Evolutionary conservation across 2,797 vertebrate genomes (phyloP), one percentile per base, ranked within the genome.

Genomic region (Nannoperca australis): DNA sequence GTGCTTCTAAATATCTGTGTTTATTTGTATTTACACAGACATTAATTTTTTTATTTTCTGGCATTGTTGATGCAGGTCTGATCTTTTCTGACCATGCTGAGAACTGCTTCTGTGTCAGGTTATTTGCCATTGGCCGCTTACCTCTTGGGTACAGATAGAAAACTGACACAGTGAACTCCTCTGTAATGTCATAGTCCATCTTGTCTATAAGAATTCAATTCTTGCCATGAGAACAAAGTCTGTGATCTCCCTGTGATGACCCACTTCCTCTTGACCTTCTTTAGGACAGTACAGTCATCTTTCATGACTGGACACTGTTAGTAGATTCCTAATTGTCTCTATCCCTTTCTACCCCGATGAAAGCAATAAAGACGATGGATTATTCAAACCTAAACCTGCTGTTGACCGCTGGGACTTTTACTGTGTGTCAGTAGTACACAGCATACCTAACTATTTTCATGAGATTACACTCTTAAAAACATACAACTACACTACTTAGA

Each of bases 31-130:
- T 70, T 9, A 3, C 15, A 45, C 7, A 34, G 30, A 36, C n/a
- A 22, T 60, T 60, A 27, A 27, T 34, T 30, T 27, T 27, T 27
- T 27, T 27, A 3, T 24, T 32, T 30, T 50, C 30, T 13, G 6
- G 6, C 38, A 15, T 70, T 66, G 71, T 24, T 53, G 34, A 20
- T 34, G 36, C 51, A 73, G 61, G 59, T 24, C 3, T 3, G 30
- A 45, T 67, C 40, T n/a, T 58, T 34, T 55, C n/a, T 54, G 78
- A 69, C 17, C 22, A 9, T n/a, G 24, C 17, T 59, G n/a, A 50
- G 17, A 18, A 4, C 54, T 44, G 50, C 15, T 3, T 42, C 5
- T 36, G 47, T 75, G 11, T 58, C 15, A 10, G 38, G 24, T 47
- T 20, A 50, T 42, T 50, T 47, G 12, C 42, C 15, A 22, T 40